These are phyloP conservation scores for Artemia sinica DNA, from an alignment of 2,888 invertebrate genomes.

Conservation along the genomic window DNA sequence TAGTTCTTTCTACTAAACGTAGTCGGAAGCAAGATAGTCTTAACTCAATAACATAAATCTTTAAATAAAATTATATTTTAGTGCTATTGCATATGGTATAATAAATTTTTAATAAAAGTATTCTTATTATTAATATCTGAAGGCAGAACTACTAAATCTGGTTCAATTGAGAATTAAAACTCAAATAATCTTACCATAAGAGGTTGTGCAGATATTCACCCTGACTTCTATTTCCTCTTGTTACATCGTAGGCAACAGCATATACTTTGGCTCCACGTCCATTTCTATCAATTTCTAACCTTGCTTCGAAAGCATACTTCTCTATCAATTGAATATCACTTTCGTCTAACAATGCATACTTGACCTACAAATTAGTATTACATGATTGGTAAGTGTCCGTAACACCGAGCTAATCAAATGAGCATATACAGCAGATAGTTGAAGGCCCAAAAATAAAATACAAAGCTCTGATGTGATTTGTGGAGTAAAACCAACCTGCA, in stretches of 20 bases:
- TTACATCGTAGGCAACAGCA: constrained; percentile 34
- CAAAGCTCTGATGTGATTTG: too few species aligned
- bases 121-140: not conserved
- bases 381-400: too few species aligned
- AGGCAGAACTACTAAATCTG: not conserved
- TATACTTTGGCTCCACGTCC: constrained; percentile 36
- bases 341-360: constrained; percentile 37
- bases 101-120: too few species aligned
- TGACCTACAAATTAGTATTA: constrained; percentile 31
- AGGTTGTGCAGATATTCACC: constrained; percentile 35
- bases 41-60: too few species aligned
- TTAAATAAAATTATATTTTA: too few species aligned
- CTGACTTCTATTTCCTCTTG: constrained; percentile 29
- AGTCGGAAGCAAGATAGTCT: too few species aligned
- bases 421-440: too few species aligned
- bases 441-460: too few species aligned
- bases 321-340: constrained; percentile 35
- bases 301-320: constrained; percentile 36
- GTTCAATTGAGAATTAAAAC: not conserved
- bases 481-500: too few species aligned
- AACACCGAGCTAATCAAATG: too few species aligned
- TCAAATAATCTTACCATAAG: constrained; percentile 32
- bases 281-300: constrained; percentile 36
- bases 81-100: too few species aligned
- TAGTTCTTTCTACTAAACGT: too few species aligned